A percentile compares a stretch with the other conserved stretches of the same genome.
Evolutionary conservation across 2,113 vertebrate species (phyloP).

Genomic region (Crypturellus undulatus): DNA sequence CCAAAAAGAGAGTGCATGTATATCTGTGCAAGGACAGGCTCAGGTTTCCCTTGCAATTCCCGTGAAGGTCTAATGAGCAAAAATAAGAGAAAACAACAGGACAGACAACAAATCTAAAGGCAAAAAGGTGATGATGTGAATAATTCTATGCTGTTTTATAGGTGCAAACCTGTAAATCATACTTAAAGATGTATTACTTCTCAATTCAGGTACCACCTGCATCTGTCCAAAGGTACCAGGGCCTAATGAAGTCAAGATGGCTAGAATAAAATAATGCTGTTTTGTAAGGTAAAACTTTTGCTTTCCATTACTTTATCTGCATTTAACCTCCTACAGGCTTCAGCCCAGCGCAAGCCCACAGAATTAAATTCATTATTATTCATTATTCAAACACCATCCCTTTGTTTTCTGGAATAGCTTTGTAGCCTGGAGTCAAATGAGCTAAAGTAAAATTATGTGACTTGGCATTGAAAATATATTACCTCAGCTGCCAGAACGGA

Average conservation of each 20-base stretch:
- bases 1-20: rapidly evolving
- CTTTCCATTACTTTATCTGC: conserved; percentile 70
- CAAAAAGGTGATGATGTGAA: not conserved
- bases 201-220: not conserved
- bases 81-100: not conserved
- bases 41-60: not conserved
- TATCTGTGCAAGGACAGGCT: not conserved
- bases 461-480: conserved; percentile 85
- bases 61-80: not conserved
- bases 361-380: conserved; percentile 84
- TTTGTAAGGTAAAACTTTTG: conserved; percentile 59
- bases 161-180: not conserved
- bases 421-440: conserved; percentile 86
- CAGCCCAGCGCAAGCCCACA: conserved; percentile 65
- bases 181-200: not conserved
- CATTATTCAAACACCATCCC: conserved; percentile 79
- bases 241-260: not conserved
- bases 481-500: conserved; percentile 84
- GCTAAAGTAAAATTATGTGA: conserved; percentile 86
- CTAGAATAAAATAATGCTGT: not conserved
- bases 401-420: conserved; percentile 86
- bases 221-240: not conserved
- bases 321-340: conserved; percentile 64
- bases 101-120: not conserved
- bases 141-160: not conserved